Base-by-base conservation (phyloP, 1,140 invertebrate genomes). In the Holcopasites calliopsidis region DNA sequence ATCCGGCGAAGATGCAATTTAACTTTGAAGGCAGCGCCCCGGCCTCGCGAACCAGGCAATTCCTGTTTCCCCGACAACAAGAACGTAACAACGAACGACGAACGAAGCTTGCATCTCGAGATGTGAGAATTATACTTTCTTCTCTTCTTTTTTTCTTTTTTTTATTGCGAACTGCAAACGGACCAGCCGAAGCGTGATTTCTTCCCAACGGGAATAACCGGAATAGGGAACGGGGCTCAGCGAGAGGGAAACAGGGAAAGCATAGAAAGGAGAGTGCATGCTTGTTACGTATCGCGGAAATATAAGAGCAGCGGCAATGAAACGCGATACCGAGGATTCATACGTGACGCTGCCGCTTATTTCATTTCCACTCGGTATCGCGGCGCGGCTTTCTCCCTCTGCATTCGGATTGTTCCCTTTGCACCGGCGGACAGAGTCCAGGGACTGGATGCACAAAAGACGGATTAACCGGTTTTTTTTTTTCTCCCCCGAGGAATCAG, bases 401-500 rank as follows among this genome's bases (percentile, higher is more conserved):
- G 7, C 21, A 8, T 18, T 13, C 21, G 11, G 57, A 23, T 28
- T 31, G 8, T 16, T 28, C 23, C 16, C 31, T 68, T 40, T 40
- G 26, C 7, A 31, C 31, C 65, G 35, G 44, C 28, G 44, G 58
- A 65, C 47, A 40, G 23, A 71, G 62, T 71, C 78, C 33, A 42
- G n/a, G 26, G 58, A 23, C 42, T 35, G 26, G 62, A 61, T 47
- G 60, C 65, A 77, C 80, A 82, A 82, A 82, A 76, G 79, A 77
- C 52, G 79, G 80, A 82, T 81, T 82, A 81, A 77, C 69, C 64
- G 65, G 68, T 80, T 77, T n/a, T n/a, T n/a, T n/a, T n/a, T n/a
- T n/a, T n/a, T n/a, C n/a, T n/a, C n/a, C 60, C 55, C 52, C 42
- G 68, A 72, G 47, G 49, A 77, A 64, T 62, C 66, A 58, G 66